A percentile compares a stretch with the other conserved stretches of the same genome.
Conservation (phyloP, 23 tunicate genomes). For the Trididemnum miniatum region DNA sequence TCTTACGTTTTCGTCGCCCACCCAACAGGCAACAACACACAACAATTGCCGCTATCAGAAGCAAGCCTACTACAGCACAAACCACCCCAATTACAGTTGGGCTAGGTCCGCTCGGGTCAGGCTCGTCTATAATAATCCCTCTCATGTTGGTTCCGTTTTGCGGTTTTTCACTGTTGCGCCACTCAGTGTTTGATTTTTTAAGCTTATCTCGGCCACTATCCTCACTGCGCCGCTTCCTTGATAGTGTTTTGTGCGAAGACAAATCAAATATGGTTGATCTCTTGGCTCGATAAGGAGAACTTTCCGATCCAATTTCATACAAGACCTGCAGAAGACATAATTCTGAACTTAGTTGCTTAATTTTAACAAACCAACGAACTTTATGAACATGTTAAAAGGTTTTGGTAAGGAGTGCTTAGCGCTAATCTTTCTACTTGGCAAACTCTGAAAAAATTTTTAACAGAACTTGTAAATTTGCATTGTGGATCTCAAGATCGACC, state of each 20-base stretch:
- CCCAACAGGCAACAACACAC: constrained; percentile 25
- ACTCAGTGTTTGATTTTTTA: constrained; percentile 29
- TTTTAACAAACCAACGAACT: no score
- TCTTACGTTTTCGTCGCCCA: constrained; percentile 13
- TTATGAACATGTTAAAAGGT: no score
- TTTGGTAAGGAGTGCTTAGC: no score
- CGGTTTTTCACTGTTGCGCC: constrained; percentile 37
- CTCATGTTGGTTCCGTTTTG: constrained; percentile 89
- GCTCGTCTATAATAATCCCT: constrained; percentile 45
- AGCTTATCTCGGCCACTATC: neutral
- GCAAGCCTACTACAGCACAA: constrained; percentile 18
- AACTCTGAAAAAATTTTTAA: no score
- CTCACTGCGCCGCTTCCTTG: constrained; percentile 16
- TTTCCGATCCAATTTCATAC: constrained; percentile 78
- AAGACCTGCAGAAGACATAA: constrained; percentile 63
- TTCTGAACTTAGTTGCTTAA: no score
- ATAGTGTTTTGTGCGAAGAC: neutral
- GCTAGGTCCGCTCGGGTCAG: constrained; percentile 17
- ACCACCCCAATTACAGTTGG: constrained; percentile 27
- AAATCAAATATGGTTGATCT: constrained; percentile 50
- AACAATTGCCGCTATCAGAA: neutral
- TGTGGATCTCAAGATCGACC: no score
- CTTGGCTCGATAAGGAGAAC: constrained; percentile 47
- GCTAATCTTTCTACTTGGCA: no score
- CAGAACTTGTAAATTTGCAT: no score